phyloP scores from a whole-genome alignment of 2,888 invertebrate species.

The Podabrus alpinus region DNA sequence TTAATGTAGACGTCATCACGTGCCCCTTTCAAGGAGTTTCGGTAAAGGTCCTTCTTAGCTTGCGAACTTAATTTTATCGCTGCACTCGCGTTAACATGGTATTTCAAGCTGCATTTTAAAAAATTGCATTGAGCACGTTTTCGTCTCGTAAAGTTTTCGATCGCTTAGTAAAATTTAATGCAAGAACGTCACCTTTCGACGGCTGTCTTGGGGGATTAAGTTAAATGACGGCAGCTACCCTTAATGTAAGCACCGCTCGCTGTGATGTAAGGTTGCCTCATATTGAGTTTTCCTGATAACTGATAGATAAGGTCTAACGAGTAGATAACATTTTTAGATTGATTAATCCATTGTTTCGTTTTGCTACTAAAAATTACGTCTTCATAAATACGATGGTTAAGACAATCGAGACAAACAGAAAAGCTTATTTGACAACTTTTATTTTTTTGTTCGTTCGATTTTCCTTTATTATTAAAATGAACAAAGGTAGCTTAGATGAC shows the following conservation, averaged over 20 bases:
- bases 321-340: background rate
- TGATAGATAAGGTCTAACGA: slow-evolving; percentile 15
- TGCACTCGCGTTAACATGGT: background rate
- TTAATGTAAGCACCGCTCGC: slow-evolving; percentile 31
- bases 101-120: background rate
- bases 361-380: background rate
- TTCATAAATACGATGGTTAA: background rate
- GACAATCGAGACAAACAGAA: background rate
- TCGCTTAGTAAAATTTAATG: slow-evolving; percentile 1
- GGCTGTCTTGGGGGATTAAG: slow-evolving; percentile 18
- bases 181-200: slow-evolving; percentile 13
- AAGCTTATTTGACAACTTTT: background rate
- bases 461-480: background rate
- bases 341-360: background rate
- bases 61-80: background rate
- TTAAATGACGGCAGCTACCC: slow-evolving; percentile 20
- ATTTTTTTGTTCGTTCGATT: background rate
- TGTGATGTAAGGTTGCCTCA: slow-evolving; percentile 10
- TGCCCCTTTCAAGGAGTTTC: background rate
- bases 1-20: slow-evolving; percentile 30
- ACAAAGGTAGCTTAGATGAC: background rate
- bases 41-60: background rate
- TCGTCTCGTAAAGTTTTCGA: background rate
- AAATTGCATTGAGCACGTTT: background rate
- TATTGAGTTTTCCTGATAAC: slow-evolving; percentile 26